These are phyloP conservation scores for Noctilio leporinus DNA, from an alignment of 2,113 vertebrate species.

Conservation along the genomic window DNA sequence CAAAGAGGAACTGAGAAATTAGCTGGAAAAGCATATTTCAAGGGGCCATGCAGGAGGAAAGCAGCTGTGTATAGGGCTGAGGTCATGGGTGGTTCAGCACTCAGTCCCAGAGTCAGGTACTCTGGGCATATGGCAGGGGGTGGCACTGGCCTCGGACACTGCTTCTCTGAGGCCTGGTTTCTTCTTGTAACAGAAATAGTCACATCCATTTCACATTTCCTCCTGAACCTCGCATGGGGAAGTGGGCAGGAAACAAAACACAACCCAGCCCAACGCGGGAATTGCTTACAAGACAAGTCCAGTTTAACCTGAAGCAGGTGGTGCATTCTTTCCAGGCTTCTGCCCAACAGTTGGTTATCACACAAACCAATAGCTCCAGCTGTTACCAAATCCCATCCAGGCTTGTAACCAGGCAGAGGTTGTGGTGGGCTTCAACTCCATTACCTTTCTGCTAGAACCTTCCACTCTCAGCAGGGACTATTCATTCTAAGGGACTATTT, in stretches of 20 bases:
- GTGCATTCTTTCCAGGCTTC: not conserved
- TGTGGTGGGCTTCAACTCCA: not conserved
- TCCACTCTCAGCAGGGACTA: not conserved
- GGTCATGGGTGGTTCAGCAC: no score
- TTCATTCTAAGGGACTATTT: not conserved
- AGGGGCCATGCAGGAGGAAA: not conserved
- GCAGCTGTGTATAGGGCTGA: no score
- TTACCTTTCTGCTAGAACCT: not conserved
- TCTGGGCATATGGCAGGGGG: fast-evolving
- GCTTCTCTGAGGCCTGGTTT: not conserved
- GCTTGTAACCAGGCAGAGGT: not conserved
- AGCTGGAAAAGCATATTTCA: not conserved
- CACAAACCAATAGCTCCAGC: not conserved
- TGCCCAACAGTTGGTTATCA: not conserved
- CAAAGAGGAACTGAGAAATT: not conserved
- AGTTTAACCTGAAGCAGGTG: constrained; percentile 31
- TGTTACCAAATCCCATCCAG: not conserved
- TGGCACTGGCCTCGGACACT: fast-evolving
- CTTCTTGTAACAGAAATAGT: not conserved
- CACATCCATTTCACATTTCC: not conserved
- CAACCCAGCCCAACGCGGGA: not conserved
- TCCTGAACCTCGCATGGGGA: fast-evolving
- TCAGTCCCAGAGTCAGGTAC: fast-evolving
- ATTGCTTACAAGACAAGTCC: not conserved
- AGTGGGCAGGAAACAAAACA: not conserved